Evolutionary conservation across 2,888 invertebrate species (phyloP), one percentile per base, ranked within the genome.

Genomic region (Eumerus sabulonum): DNA sequence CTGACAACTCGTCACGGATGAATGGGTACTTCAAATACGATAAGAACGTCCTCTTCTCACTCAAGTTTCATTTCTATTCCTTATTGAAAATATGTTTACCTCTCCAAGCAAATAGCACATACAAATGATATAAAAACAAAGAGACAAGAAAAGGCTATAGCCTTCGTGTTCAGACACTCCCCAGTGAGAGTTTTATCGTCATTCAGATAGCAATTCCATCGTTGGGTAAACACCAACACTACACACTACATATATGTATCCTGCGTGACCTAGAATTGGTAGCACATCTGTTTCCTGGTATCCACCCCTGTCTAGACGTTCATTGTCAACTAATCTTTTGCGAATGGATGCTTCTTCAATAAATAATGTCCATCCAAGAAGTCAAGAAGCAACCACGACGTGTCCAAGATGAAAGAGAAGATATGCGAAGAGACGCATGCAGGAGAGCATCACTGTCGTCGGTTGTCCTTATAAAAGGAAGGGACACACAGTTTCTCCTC

Each of bases 291-390:
- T n/a, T n/a, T n/a, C n/a, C n/a, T n/a, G n/a, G n/a, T n/a, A n/a
- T n/a, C n/a, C n/a, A n/a, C n/a, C 14, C 14, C 4, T 13, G 38
- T 7, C 27, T 27, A n/a, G n/a, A n/a, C 27, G 7, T 27, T 27
- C 27, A 7, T 27, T 4, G 27, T 18, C 57, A 35, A 44, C 42
- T 14, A 14, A 44, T 40, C 45, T 44, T 19, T 7, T 27, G 27
- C 27, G 2, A 27, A 7, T 27, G 7, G 27, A 27, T 7, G 27
- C 3, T 59, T 60, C 60, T 62, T 53, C 47, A 50, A 62, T 62
- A 48, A 62, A 60, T 54, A 60, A 62, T 40, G 40, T 70, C 53
- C 60, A 47, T 60, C 44, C 51, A 53, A 64, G 42, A 50, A 40
- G 62, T 16, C 62, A 48, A 40, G 27, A 27, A 44, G 14, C 44